phyloP scores from a whole-genome alignment of 2,797 vertebrate genomes.

The Mormyrus hasselquistii region DNA sequence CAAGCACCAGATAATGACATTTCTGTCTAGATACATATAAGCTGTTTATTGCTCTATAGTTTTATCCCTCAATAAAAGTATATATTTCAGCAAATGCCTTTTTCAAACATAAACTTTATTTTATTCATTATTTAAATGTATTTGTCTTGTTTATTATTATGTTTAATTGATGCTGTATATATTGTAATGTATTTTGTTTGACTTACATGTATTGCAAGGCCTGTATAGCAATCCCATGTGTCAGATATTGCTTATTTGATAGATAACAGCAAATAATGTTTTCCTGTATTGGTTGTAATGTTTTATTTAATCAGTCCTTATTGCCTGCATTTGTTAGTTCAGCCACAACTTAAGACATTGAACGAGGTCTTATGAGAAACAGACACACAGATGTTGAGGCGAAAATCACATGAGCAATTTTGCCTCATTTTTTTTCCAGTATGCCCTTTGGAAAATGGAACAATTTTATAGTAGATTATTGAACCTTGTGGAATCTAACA shows the following conservation, averaged over 20 bases:
- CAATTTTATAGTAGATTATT: not conserved
- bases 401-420: not conserved
- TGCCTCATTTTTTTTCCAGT: not conserved
- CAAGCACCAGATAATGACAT: not conserved
- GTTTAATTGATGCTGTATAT: not conserved
- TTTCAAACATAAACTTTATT: not conserved
- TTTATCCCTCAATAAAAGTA: not conserved
- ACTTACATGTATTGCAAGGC: not conserved
- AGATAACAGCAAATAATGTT: conserved; percentile 2
- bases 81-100: not conserved
- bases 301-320: conserved; percentile 17
- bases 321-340: conserved; percentile 14
- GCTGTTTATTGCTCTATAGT: not conserved
- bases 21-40: not conserved
- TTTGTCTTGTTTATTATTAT: not conserved
- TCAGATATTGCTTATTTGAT: conserved; percentile 11
- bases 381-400: not conserved
- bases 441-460: not conserved
- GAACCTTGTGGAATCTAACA: not conserved
- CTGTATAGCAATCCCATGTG: not conserved
- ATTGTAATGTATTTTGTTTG: not conserved
- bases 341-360: not conserved
- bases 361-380: not conserved
- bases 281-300: conserved; percentile 5
- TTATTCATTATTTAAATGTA: not conserved